Evolutionary conservation across 2,113 vertebrate genomes (phyloP).

Genomic region (Channa argus): DNA sequence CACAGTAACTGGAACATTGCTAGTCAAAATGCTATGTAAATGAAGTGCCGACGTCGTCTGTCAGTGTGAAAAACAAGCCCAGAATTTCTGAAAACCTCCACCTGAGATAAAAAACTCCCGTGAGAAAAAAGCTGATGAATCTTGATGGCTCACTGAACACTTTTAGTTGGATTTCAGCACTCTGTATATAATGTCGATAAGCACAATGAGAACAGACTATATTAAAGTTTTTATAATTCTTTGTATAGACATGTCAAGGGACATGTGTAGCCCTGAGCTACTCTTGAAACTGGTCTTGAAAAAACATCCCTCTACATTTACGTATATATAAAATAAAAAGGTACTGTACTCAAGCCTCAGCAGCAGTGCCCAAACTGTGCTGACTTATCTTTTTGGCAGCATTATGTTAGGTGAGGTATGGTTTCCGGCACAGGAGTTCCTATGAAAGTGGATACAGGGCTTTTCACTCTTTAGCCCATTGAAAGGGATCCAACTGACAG

Average conservation of each 20-base stretch:
- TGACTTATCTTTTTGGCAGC: slow-evolving; percentile 13
- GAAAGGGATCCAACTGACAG: slow-evolving; percentile 61
- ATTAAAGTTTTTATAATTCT: not conserved
- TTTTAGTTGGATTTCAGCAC: not conserved
- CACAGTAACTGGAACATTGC: no score
- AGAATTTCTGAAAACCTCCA: slow-evolving; percentile 40
- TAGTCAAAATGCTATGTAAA: slow-evolving; percentile 2
- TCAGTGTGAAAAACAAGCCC: slow-evolving; percentile 13
- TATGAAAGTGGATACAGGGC: slow-evolving; percentile 79
- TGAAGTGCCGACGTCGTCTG: slow-evolving; percentile 22
- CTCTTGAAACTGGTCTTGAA: not conserved
- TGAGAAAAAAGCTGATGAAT: not conserved
- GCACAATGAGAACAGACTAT: not conserved
- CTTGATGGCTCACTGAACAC: not conserved
- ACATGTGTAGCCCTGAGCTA: no score
- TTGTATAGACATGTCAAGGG: not conserved
- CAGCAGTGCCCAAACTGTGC: slow-evolving; percentile 2
- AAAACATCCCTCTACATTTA: not conserved
- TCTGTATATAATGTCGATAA: not conserved
- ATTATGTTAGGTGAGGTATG: slow-evolving; percentile 37
- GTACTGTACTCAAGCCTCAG: not conserved
- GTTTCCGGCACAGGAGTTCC: slow-evolving; percentile 64
- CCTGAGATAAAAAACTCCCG: slow-evolving; percentile 43
- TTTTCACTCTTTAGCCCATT: slow-evolving; percentile 70
- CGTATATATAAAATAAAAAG: slow-evolving; percentile 2